Percentiles rank a stretch among this genome's conserved stretches.
These are phyloP conservation scores for Argyra leucocephala DNA, from an alignment of 2,888 invertebrate genomes.

Conservation along the genomic window DNA sequence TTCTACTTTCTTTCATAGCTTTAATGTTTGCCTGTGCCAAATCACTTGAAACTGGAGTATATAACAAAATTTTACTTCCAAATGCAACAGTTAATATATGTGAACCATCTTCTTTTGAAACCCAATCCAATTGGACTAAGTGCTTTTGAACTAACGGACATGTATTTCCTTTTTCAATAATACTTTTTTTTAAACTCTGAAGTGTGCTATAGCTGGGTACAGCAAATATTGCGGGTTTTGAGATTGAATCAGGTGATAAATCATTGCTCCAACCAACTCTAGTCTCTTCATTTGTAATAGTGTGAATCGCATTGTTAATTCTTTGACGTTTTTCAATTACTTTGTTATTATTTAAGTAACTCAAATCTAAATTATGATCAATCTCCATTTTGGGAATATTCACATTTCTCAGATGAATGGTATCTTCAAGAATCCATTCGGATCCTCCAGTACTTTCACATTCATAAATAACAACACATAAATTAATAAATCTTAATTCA, in stretches of 20 bases:
- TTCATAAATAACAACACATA: constrained; percentile 94
- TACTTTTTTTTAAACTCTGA: constrained; percentile 76
- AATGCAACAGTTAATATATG: constrained; percentile 95
- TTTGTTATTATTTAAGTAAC: constrained; percentile 69
- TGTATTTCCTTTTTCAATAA: constrained; percentile 84
- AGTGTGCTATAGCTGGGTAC: constrained; percentile 86
- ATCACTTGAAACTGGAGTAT: constrained; percentile 89
- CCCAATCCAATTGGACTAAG: constrained; percentile 95
- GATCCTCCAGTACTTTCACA: constrained; percentile 97
- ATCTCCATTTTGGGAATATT: constrained; percentile 73
- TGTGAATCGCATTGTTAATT: constrained; percentile 71
- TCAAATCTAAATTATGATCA: constrained; percentile 72
- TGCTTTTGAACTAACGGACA: constrained; percentile 86
- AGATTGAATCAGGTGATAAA: constrained; percentile 39
- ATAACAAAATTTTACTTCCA: constrained; percentile 83
- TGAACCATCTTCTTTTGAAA: constrained; percentile 96
- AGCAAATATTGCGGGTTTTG: constrained; percentile 52
- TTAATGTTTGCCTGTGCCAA: constrained; percentile 89
- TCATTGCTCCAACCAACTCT: constrained; percentile 49
- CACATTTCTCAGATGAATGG: constrained; percentile 86
- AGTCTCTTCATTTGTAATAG: constrained; percentile 68
- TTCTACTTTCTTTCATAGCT: constrained; percentile 79
- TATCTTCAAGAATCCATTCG: constrained; percentile 91
- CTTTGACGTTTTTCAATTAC: constrained; percentile 74
- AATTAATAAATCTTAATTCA: constrained; percentile 75